Percentiles rank a stretch among this genome's conserved stretches.
Conservation (phyloP, 1,140 invertebrate species). For the Choristoneura fumiferana region DNA sequence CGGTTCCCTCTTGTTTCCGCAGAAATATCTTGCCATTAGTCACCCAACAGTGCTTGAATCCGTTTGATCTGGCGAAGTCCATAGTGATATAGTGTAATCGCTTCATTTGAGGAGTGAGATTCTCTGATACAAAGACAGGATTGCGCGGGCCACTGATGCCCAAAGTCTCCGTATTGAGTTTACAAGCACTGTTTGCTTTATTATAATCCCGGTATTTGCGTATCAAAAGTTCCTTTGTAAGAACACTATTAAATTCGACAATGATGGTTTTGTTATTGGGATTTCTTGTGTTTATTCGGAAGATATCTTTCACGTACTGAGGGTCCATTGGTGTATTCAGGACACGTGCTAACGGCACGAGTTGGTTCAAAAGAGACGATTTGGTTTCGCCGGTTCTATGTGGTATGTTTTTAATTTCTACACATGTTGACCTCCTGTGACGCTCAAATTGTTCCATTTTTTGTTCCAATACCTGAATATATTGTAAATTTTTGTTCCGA, state of each 20-base stretch:
- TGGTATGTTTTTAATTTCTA: conserved; percentile 32
- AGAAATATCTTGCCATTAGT: too few species aligned
- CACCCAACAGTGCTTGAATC: not conserved
- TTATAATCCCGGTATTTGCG: not conserved
- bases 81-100: not conserved
- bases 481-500: not conserved
- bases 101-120: not conserved
- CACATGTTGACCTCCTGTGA: conserved; percentile 20
- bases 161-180: not conserved
- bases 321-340: conserved; percentile 21
- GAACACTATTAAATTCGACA: conserved; percentile 6
- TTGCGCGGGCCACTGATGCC: not conserved
- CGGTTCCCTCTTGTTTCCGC: not conserved
- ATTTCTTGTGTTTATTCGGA: conserved; percentile 24
- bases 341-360: conserved; percentile 9
- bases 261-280: conserved; percentile 22
- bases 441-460: conserved; percentile 26
- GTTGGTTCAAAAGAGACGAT: conserved; percentile 16
- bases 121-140: not conserved
- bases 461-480: conserved; percentile 23
- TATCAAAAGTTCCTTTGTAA: conserved; percentile 11
- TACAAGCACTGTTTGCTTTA: not conserved
- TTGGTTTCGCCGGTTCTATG: conserved; percentile 21
- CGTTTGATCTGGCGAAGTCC: not conserved
- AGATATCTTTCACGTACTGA: conserved; percentile 25